Evolutionary conservation across 2,113 vertebrate species (phyloP).

Genomic region (Poecilia latipinna): DNA sequence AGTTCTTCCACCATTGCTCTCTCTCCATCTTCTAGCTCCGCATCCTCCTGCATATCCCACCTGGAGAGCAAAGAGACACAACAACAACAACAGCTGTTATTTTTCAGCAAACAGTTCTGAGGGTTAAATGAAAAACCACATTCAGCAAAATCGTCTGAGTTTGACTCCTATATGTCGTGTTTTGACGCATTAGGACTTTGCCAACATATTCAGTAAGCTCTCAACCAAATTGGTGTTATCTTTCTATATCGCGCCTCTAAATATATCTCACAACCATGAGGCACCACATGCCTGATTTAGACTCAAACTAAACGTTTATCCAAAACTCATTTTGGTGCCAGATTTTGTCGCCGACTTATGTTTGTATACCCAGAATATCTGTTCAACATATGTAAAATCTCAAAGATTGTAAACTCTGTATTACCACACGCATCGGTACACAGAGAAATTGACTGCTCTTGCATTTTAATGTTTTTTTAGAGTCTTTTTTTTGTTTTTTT

Average conservation of each 20-base stretch:
- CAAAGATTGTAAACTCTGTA: background rate
- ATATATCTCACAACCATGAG: conserved; percentile 7
- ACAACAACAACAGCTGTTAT: conserved; percentile 23
- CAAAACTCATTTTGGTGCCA: background rate
- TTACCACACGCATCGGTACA: too few relatives aligned
- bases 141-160: background rate
- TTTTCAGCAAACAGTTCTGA: conserved; percentile 16
- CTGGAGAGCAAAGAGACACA: conserved; percentile 79
- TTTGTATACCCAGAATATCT: background rate
- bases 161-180: background rate
- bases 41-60: conserved; percentile 92
- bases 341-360: background rate
- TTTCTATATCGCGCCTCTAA: background rate
- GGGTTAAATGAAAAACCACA: conserved; percentile 26
- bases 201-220: background rate
- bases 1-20: conserved; percentile 85
- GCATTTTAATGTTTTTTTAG: too few relatives aligned
- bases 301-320: background rate
- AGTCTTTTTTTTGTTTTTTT: too few relatives aligned
- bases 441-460: too few relatives aligned
- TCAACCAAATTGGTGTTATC: conserved; percentile 3
- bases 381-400: too few relatives aligned
- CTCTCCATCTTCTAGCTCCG: conserved; percentile 87
- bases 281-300: background rate
- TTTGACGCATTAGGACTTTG: background rate